These are phyloP conservation scores for Oncorhynchus gorbuscha DNA, from an alignment of 2,113 vertebrate genomes.

Conservation along the genomic window DNA sequence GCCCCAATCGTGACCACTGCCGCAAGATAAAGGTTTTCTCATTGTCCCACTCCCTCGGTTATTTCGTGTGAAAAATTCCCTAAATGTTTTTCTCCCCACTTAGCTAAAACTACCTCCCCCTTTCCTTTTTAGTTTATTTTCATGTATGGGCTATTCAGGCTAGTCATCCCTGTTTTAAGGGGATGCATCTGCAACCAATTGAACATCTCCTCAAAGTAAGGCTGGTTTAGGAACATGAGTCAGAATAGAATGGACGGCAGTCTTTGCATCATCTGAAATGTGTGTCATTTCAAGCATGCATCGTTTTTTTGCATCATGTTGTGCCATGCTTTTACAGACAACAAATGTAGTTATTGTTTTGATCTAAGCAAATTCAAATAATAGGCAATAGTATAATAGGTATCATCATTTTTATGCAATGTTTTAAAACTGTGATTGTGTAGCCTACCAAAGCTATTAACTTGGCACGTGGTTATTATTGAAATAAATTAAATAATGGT, in stretches of 20 bases:
- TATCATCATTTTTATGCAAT: no score
- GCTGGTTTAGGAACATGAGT: slow-evolving; percentile 34
- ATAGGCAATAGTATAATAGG: neutral
- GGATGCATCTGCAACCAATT: slow-evolving; percentile 77
- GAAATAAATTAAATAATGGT: no score
- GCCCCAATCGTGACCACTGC: neutral
- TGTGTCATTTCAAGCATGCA: slow-evolving; percentile 42
- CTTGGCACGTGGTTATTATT: no score
- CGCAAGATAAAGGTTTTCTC: slow-evolving; percentile 5
- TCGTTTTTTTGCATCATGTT: slow-evolving; percentile 10
- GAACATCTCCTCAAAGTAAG: slow-evolving; percentile 54
- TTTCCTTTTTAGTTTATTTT: slow-evolving; percentile 30
- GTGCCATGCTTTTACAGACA: slow-evolving; percentile 39
- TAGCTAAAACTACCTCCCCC: slow-evolving; percentile 21
- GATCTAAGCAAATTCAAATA: neutral
- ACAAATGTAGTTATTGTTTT: slow-evolving; percentile 50
- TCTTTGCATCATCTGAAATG: slow-evolving; percentile 31
- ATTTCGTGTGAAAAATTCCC: slow-evolving; percentile 29
- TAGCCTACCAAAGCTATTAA: no score
- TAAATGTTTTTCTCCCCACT: slow-evolving; percentile 33
- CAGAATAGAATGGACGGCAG: slow-evolving; percentile 40
- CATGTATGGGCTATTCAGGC: slow-evolving; percentile 53
- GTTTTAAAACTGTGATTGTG: no score
- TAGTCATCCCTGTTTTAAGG: slow-evolving; percentile 45
- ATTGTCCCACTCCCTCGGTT: neutral